Percentiles rank a stretch among this genome's conserved stretches.
Conservation (phyloP, 2,797 vertebrate species). For the Acrocephalus scirpaceus region DNA sequence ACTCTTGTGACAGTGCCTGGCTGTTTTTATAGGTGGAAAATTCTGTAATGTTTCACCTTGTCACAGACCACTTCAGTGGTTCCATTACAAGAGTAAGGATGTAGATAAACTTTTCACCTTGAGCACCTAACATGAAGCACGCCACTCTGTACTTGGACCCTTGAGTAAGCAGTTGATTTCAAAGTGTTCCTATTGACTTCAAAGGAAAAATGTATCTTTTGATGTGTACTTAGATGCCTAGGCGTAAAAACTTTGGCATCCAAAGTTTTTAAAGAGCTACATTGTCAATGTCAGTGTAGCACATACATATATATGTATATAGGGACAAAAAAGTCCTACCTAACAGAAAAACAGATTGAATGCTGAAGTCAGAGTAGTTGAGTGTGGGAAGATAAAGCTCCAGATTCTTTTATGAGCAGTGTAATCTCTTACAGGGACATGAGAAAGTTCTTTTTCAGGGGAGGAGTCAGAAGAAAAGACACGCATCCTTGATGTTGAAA, state of each 20-base stretch:
- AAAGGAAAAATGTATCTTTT: constrained; percentile 19
- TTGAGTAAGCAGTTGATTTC: not conserved
- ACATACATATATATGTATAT: not conserved
- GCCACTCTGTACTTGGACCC: not conserved
- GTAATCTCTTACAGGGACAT: not conserved
- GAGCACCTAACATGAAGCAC: not conserved
- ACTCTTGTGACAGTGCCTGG: not conserved
- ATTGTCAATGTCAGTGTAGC: not conserved
- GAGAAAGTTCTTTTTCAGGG: not conserved
- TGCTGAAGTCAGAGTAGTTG: not conserved
- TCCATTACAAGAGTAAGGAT: not conserved
- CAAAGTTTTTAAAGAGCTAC: not conserved
- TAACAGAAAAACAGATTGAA: not conserved
- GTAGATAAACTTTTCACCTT: constrained; percentile 19
- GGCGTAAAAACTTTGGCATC: not conserved
- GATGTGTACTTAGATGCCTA: constrained; percentile 10
- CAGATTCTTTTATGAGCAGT: not conserved
- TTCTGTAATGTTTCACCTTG: not conserved
- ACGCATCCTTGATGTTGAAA: not conserved
- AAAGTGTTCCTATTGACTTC: not conserved
- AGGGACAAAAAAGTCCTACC: not conserved
- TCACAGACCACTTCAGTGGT: not conserved
- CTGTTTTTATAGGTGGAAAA: not conserved
- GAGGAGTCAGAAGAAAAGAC: not conserved
- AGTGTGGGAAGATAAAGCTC: not conserved